Evolutionary conservation across 2,888 invertebrate genomes (phyloP), one percentile per base, ranked within the genome.

Genomic region (Drosophila kambysellisi): DNA sequence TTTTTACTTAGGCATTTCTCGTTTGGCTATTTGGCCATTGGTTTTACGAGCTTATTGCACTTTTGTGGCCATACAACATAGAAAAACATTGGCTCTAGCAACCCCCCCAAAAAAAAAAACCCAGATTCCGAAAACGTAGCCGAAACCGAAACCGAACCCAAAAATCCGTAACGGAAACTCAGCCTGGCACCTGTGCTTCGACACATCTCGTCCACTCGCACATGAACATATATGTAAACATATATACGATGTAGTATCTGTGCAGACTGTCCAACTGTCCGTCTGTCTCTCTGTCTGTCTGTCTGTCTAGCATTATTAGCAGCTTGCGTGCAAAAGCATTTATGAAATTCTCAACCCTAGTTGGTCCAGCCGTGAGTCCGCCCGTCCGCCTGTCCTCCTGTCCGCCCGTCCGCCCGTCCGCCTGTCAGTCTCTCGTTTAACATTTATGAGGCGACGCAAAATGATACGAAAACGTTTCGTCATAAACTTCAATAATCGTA

Each of bases 401-500:
- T 25, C 25, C 25, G 1, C 25, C 25, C 2, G 25, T 25, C 25
- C 25, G 25, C 25, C 25, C 3, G 74, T 60, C 66, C 60, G 70
- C 58, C 56, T 66, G 57, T 62, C 54, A 51, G 70, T 63, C 80
- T 74, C 73, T 81, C 75, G 82, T 82, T 82, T 84, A 81, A 82
- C 82, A 82, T 88, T 88, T 88, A 88, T 88, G 88, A 83, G 88
- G 83, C 88, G 88, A 88, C 89, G 84, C 88, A 88, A 88, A 88
- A 88, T 88, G 90, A 90, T 88, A 88, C 88, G 89, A 88, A 88
- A 88, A 89, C 89, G 88, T 90, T 88, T 85, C 88, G 89, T 91
- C 91, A 91, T 91, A 91, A 91, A 91, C 90, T 91, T 91, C 91
- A 91, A 91, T 91, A 91, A 91, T 91, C 91, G 91, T 91, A 91